These are phyloP conservation scores for Nymphicus hollandicus DNA, from an alignment of 2,113 vertebrate species.

Conservation along the genomic window DNA sequence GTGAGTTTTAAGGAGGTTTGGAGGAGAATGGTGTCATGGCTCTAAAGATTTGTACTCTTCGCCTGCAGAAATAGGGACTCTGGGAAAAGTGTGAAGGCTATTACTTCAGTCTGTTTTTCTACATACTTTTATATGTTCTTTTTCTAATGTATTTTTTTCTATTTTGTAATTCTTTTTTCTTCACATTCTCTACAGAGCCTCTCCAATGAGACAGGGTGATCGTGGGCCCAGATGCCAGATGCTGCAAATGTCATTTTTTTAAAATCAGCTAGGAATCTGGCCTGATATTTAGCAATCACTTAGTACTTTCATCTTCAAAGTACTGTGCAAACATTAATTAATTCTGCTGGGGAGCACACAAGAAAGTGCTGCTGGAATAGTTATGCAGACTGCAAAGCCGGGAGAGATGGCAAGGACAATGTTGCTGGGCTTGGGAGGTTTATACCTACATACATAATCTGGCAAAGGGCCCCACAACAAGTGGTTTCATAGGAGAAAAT, in stretches of 20 bases:
- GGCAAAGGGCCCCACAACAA: not conserved
- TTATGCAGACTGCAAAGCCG: not conserved
- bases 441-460: not conserved
- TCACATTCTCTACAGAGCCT: not conserved
- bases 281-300: slow-evolving; percentile 20
- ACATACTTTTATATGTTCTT: not conserved
- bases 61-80: not conserved
- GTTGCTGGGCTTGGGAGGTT: not conserved
- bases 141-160: not conserved
- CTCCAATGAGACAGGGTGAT: not conserved
- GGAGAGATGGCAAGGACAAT: not conserved
- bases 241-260: slow-evolving; percentile 11
- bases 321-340: slow-evolving; percentile 52
- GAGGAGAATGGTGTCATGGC: not conserved
- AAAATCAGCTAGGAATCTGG: slow-evolving; percentile 37
- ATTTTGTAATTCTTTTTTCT: not conserved
- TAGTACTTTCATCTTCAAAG: slow-evolving; percentile 60
- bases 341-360: not conserved
- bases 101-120: not conserved
- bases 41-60: slow-evolving; percentile 1
- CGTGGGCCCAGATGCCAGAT: not conserved
- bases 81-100: not conserved
- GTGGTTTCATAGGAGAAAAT: not conserved
- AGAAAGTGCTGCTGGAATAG: slow-evolving; percentile 3
- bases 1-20: slow-evolving; percentile 38